Evolutionary conservation across 2,113 vertebrate species (phyloP), one percentile per base, ranked within the genome.

Genomic region (Epinephelus moara): DNA sequence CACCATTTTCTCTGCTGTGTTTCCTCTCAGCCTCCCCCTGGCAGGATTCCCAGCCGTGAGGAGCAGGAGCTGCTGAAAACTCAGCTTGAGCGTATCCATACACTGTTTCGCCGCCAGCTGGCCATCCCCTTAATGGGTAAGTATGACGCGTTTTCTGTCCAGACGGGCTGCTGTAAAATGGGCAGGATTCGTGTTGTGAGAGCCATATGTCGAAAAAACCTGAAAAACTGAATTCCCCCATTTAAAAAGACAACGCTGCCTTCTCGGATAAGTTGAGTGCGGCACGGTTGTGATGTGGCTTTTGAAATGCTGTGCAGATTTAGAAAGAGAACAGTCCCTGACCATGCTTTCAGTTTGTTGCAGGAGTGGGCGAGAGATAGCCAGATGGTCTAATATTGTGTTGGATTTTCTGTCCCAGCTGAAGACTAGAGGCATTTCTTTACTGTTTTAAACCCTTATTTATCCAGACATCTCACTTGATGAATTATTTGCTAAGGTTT

Each of bases 101-200:
- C 92, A 0, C 96, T 99, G 42, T 99, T 99, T 91, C 95, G 96
- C 75, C 97, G 98, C 78, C 98, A 99, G 95, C 86, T 99, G 94
- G 96, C 97, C 21, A 80, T 99, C 75, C 98, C 98, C 0, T 95
- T 99, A 71, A 95, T 98, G 70, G 98, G 98, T 99, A 92, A 96
- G 96, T 75, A 75, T 55, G 69, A 53, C 8, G 14, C 55, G 81
- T 69, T n/a, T 17, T 84, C 52, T 74, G 67, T 87, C 47, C 72
- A 76, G 75, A 86, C 77, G 3, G 66, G n/a, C 53, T 82, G 53
- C 23, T 87, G 56, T 74, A 60, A 52, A 82, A 56, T 13, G 17
- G 27, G 47, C 63, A 56, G 2, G 56, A 56, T 64, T 82, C 40
- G 13, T 76, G 25, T 76, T 71, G 72, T 37, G 45, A 66, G 18